phyloP scores from a whole-genome alignment of 2,797 vertebrate species.

The Fundulus diaphanus region DNA sequence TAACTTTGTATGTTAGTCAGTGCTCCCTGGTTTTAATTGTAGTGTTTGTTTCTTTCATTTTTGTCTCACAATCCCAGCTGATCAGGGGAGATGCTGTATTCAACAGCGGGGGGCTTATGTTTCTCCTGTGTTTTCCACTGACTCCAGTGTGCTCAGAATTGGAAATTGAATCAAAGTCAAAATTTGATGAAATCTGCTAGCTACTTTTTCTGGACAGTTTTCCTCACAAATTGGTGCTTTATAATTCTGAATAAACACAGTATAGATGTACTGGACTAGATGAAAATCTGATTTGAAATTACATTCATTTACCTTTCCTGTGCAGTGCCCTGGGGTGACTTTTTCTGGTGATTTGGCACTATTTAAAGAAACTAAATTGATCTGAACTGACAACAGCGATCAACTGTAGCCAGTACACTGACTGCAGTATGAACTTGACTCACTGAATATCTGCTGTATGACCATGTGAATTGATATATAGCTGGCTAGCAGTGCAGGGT shows the following conservation, averaged over 20 bases:
- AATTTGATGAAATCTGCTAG: background rate
- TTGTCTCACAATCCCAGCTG: background rate
- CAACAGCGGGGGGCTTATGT: too few relatives aligned
- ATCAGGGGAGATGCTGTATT: background rate
- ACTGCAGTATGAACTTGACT: background rate
- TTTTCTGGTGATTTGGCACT: background rate
- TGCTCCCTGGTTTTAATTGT: background rate
- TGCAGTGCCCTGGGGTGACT: background rate
- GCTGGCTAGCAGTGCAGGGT: conserved; percentile 34
- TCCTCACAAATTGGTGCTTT: background rate
- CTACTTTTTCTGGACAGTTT: background rate
- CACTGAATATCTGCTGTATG: conserved; percentile 19
- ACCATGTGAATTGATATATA: conserved; percentile 25
- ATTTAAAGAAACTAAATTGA: conserved; percentile 3
- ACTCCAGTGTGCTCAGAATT: background rate
- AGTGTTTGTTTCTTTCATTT: background rate
- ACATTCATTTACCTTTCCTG: background rate
- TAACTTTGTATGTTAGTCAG: background rate
- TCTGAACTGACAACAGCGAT: conserved; percentile 1
- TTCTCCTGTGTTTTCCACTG: background rate
- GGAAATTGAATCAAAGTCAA: background rate
- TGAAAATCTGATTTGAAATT: background rate
- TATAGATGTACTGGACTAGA: background rate
- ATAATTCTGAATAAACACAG: background rate
- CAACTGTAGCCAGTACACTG: background rate